Conservation (phyloP, 2,888 invertebrate genomes). For the Agrochola macilenta region DNA sequence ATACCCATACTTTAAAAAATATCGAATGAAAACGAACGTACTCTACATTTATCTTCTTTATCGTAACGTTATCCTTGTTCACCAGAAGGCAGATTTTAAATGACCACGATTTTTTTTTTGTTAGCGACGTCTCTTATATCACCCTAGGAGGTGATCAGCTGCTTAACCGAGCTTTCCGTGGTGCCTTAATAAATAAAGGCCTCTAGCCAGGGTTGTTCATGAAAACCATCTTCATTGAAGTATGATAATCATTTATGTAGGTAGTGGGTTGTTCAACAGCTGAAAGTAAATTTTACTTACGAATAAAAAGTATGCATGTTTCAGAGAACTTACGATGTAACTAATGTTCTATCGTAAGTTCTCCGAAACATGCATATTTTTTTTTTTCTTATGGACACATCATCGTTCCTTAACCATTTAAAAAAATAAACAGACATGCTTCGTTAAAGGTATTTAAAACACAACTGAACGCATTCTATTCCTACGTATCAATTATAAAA, state of each 20-base stretch:
- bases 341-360: too few relatives aligned
- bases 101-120: background rate
- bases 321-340: background rate
- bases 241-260: background rate
- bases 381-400: conserved; percentile 2
- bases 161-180: background rate
- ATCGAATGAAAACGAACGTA: background rate
- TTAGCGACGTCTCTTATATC: accelerated
- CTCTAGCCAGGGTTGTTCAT: background rate
- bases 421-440: conserved; percentile 34
- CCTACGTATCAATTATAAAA: conserved; percentile 62
- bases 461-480: conserved; percentile 43
- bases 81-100: too few relatives aligned
- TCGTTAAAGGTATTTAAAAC: conserved; percentile 39
- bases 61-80: background rate
- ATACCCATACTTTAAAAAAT: conserved; percentile 7
- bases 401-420: conserved; percentile 5
- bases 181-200: background rate
- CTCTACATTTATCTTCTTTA: background rate
- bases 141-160: background rate
- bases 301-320: background rate
- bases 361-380: too few relatives aligned
- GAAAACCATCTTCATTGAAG: background rate
- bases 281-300: background rate
- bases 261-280: background rate